Evolutionary conservation across 2,113 vertebrate genomes (phyloP), one percentile per base, ranked within the genome.

Genomic region (Gorsachius goisagi): DNA sequence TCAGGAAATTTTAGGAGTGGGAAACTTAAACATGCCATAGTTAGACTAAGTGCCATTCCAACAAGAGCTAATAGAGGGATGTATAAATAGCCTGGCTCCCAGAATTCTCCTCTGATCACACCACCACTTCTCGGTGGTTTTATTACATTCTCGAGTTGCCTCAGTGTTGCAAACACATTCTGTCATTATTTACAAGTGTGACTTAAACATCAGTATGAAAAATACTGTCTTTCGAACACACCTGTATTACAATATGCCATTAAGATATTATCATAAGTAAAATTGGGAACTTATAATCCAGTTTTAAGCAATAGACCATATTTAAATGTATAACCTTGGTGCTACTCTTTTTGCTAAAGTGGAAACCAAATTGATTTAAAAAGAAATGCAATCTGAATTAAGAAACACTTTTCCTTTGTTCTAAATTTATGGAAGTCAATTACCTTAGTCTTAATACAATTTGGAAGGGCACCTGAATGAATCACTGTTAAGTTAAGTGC

Each of bases 391-490:
- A 32, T 64, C 24, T 78, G 28, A 86, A 91, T 82, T 66, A 85
- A 39, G 55, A 89, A 23, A 49, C 2, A 15, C 16, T 39, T 81
- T 92, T 75, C 35, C 58, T 90, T 96, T 92, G 19, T 66, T 85
- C 41, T 91, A 47, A 95, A 92, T 89, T 85, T 73, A 79, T 55
- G 41, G 49, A 95, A 89, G n/a, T 74, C 63, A 59, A 59, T 89
- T 75, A 60, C 27, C 35, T 77, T 76, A 89, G 53, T 45, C 44
- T n/a, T 82, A 78, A 85, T 62, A 53, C 30, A 63, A 6, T 94
- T 93, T 95, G 85, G 86, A 96, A 97, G 44, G 68, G 37, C 72
- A 88, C 50, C 9, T 93, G 30, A 93, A 88, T 91, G 30, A 97
- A 86, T 96, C 71, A 74, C 33, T 89, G 35, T 15, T 82, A 83